Conservation (phyloP, 1,140 invertebrate species). For the Drosophila bifasciata region DNA sequence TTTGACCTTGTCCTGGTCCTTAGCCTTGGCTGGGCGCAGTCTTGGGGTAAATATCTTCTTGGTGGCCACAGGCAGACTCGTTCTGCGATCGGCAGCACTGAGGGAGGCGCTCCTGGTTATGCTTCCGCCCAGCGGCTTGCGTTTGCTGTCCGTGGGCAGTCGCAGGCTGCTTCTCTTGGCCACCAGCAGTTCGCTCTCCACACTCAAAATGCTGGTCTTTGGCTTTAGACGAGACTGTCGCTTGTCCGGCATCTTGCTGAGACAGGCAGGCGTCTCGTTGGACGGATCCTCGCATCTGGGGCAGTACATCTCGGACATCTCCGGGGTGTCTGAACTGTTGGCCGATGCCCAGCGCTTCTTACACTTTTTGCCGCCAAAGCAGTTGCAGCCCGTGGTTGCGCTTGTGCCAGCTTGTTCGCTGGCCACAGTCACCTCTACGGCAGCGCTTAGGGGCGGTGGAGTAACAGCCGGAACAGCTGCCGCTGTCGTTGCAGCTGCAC, state of each 20-base stretch:
- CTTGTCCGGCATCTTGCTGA: conserved; percentile 84
- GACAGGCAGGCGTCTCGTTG: conserved; percentile 85
- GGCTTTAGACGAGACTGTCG: conserved; percentile 74
- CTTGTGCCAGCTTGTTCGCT: conserved; percentile 73
- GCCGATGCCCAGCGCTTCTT: conserved; percentile 82
- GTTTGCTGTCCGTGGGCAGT: conserved; percentile 45
- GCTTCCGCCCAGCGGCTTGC: conserved; percentile 36
- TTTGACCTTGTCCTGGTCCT: conserved; percentile 65
- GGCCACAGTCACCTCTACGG: conserved; percentile 65
- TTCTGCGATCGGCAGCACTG: conserved; percentile 73
- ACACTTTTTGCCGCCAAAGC: conserved; percentile 83
- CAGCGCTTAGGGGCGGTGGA: conserved; percentile 66
- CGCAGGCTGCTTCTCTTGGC: conserved; percentile 66
- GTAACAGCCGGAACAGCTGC: conserved; percentile 58
- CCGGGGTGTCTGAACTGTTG: conserved; percentile 62
- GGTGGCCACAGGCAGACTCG: conserved; percentile 46
- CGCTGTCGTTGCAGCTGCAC: conserved; percentile 21
- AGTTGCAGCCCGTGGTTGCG: conserved; percentile 77
- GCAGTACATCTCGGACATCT: conserved; percentile 85
- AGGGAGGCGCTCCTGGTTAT: conserved; percentile 73
- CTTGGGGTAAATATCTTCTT: conserved; percentile 43
- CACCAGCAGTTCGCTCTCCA: conserved; percentile 81
- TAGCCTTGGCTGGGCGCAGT: conserved; percentile 49
- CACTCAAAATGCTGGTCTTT: conserved; percentile 73
- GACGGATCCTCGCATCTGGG: conserved; percentile 84